A percentile compares a stretch with the other conserved stretches of the same genome.
Conservation (phyloP, 2,888 invertebrate genomes). For the Morpho helenor region DNA sequence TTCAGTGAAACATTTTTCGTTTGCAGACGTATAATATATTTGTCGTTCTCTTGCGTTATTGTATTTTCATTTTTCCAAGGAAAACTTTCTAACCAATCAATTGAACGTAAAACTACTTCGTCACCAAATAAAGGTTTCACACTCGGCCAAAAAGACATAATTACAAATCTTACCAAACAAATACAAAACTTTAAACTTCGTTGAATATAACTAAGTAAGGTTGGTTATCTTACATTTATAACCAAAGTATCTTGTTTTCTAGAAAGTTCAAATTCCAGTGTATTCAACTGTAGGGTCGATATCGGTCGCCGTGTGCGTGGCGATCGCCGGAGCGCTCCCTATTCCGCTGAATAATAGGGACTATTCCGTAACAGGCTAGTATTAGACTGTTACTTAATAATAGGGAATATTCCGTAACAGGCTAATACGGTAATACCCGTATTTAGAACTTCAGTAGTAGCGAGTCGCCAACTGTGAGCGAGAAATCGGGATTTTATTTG, state of each 20-base stretch:
- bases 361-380: too few species aligned
- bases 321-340: too few species aligned
- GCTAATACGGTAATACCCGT: too few species aligned
- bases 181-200: too few species aligned
- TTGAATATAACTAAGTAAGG: neutral
- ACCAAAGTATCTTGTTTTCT: slow-evolving; percentile 15
- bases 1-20: slow-evolving; percentile 46
- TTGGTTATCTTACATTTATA: neutral
- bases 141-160: slow-evolving; percentile 33
- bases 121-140: slow-evolving; percentile 49
- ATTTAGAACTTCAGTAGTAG: too few species aligned
- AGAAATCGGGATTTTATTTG: too few species aligned
- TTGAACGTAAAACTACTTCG: slow-evolving; percentile 52
- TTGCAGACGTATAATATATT: slow-evolving; percentile 49
- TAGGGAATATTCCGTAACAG: too few species aligned
- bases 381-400: too few species aligned
- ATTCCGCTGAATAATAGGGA: too few species aligned
- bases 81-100: slow-evolving; percentile 61
- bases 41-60: slow-evolving; percentile 40
- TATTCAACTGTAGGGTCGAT: too few species aligned
- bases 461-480: too few species aligned
- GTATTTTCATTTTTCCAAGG: slow-evolving; percentile 53
- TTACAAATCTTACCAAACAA: slow-evolving; percentile 2
- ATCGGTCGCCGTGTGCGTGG: too few species aligned
- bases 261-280: slow-evolving; percentile 24